Percentiles rank a stretch among this genome's conserved stretches.
Conservation (phyloP, 2,888 invertebrate genomes). For the Dynastes hyllus region DNA sequence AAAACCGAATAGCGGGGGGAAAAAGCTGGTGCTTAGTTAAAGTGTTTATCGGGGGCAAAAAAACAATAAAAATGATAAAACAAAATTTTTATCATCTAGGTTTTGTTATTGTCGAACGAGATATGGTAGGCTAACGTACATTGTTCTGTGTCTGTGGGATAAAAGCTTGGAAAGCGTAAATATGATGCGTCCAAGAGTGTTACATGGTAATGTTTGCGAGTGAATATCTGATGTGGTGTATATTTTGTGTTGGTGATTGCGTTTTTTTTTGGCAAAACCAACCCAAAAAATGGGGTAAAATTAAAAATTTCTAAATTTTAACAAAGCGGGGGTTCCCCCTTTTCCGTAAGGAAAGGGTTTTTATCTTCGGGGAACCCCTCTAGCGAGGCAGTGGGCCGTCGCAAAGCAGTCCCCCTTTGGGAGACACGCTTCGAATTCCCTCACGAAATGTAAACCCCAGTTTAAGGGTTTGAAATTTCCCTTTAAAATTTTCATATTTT, state of each 20-base stretch:
- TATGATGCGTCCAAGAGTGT: not conserved
- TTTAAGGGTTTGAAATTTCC: no score
- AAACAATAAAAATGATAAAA: constrained; percentile 35
- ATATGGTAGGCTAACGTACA: not conserved
- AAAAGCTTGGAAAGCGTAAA: not conserved
- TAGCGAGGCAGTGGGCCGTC: no score
- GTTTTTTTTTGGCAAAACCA: not conserved
- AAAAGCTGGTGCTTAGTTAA: not conserved
- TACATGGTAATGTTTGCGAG: not conserved
- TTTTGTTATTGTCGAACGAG: not conserved
- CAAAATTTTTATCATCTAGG: constrained; percentile 21
- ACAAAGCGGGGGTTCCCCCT: no score
- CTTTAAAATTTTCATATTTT: no score
- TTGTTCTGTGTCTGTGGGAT: not conserved
- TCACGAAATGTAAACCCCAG: no score
- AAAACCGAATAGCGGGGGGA: not conserved
- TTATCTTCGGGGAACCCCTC: no score
- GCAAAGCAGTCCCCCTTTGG: no score
- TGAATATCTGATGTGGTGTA: not conserved
- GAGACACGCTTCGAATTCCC: no score
- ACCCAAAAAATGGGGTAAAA: no score
- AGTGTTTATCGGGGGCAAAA: constrained; percentile 18
- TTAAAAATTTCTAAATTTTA: no score
- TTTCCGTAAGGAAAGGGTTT: no score
- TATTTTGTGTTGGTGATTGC: not conserved